Conservation (phyloP, 1,140 invertebrate species). For the Pseudomyrmex dendroicus region DNA sequence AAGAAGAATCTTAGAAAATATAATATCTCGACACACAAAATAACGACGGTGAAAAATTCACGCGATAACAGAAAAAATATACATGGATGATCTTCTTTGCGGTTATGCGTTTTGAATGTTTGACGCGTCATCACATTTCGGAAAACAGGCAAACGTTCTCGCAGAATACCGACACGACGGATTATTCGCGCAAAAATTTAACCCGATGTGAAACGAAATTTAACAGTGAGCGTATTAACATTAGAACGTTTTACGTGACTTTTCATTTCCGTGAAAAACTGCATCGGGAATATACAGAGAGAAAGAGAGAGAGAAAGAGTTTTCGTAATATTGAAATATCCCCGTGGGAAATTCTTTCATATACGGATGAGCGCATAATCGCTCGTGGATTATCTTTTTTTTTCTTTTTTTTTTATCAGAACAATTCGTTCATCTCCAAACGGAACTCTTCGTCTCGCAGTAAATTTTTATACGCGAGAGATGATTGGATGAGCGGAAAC, state of each 20-base stretch:
- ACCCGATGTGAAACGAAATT: no score
- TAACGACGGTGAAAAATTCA: neutral
- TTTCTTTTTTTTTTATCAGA: neutral
- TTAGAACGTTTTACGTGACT: neutral
- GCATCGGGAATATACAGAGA: conserved; percentile 4
- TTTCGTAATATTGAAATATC: conserved; percentile 31
- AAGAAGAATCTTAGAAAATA: neutral
- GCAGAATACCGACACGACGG: neutral
- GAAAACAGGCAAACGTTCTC: neutral
- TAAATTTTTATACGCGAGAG: conserved; percentile 49
- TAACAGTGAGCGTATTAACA: no score
- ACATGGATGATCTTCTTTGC: neutral
- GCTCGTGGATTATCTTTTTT: conserved; percentile 32
- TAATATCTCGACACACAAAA: neutral
- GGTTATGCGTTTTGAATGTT: neutral
- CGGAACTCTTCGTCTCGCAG: neutral
- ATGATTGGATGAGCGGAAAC: conserved; percentile 62
- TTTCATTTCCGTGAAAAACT: neutral
- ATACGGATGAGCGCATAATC: conserved; percentile 28
- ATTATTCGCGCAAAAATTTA: neutral
- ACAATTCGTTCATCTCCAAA: conserved; percentile 36
- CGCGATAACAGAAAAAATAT: conserved; percentile 7
- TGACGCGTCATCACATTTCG: conserved; percentile 11
- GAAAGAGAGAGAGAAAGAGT: neutral
- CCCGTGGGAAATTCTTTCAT: conserved; percentile 35